Evolutionary conservation across 2,113 vertebrate species (phyloP), one percentile per base, ranked within the genome.

Genomic region (Psilopogon haemacephalus): DNA sequence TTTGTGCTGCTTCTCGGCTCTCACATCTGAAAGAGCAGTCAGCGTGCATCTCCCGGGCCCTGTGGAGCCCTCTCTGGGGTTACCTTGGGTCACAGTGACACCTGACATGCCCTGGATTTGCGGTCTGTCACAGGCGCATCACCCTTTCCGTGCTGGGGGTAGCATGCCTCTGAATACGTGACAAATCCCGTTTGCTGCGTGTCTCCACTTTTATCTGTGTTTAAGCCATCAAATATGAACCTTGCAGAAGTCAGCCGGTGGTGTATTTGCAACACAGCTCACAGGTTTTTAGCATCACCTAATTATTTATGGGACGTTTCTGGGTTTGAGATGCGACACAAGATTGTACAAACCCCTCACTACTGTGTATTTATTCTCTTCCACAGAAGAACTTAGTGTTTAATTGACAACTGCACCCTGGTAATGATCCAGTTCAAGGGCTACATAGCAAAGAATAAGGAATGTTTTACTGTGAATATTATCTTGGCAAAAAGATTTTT

Each of bases 71-170:
- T 40, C 19, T 1, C 0, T 17, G 48, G 26, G 71, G 27, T 44
- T 8, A 11, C 42, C 27, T 4, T 3, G 27, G 33, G 23, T 5
- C 5, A 5, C 0, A 3, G 5, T 3, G 0, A 4, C 24, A 5
- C 5, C 2, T n/a, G 58, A 11, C 60, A 21, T 3, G 5, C 30
- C 35, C 32, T 50, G 52, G 15, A 4, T 35, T 9, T 35, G 8
- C 15, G 40, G 20, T 21, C 62, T 56, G 38, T 68, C 33, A 24
- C 8, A 1, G 11, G 12, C 17, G 5, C 5, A 1, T 46, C 27
- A 8, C 38, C 28, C 24, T 12, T 16, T 48, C 20, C 5, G 0
- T 12, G 3, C 10, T 7, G 46, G 32, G 10, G 1, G 0, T 37
- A 2, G 15, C 3, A 2, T 11, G 30, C 68, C 24, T 68, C 85